Evolutionary conservation across 2,888 invertebrate species (phyloP), one percentile per base, ranked within the genome.

Genomic region (Lepidochrysops patricia): DNA sequence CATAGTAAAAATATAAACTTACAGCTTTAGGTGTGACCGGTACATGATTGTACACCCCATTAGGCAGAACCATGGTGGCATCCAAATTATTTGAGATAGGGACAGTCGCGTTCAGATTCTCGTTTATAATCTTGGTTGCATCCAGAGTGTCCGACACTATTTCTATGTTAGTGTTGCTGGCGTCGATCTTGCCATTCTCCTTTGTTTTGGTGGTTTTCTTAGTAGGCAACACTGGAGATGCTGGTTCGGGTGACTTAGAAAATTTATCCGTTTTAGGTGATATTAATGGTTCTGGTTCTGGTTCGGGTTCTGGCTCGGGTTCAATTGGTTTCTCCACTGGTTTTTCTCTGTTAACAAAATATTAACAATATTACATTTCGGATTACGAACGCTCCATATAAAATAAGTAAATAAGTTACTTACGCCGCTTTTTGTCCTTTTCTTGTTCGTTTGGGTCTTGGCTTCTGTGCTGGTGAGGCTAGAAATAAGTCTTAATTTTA

Each of bases 361-460:
- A 15, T 34, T 12, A 2, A n/a, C n/a, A n/a, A n/a, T n/a, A n/a
- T n/a, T n/a, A n/a, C n/a, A n/a, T n/a, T n/a, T n/a, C n/a, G n/a
- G n/a, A n/a, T n/a, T n/a, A n/a, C n/a, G n/a, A n/a, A n/a, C n/a
- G n/a, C n/a, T n/a, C n/a, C n/a, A n/a, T n/a, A n/a, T n/a, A n/a
- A n/a, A 26, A 23, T 43, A 26, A 13, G 57, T 37, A 27, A 48
- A 56, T 19, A 32, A 37, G n/a, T 35, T 61, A 81, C 87, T 82
- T 70, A 87, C 87, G 71, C 71, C 1, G 77, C 78, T 68, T 85
- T 87, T 37, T 76, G 76, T 1, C 67, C 80, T 37, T 79, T 68
- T 57, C 83, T 78, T 0, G 88, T 88, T 2, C 87, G 70, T 60
- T 88, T 88, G 0, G 86, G 83, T 34, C 88, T 69, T 0, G 84